phyloP scores from a whole-genome alignment of 2,888 invertebrate species.

The Diaphora mendica region DNA sequence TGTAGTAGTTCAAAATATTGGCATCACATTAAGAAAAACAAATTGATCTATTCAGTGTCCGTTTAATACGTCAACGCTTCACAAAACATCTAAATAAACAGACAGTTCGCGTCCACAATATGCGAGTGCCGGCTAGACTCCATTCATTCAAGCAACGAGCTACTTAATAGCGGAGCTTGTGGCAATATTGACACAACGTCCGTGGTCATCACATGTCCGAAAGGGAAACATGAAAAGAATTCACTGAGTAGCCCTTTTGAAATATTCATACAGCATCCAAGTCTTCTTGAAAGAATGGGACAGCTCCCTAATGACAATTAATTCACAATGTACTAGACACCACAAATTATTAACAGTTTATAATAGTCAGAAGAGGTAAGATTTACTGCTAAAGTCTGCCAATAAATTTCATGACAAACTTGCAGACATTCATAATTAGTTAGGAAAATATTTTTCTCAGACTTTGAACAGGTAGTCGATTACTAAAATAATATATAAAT shows the following conservation, averaged over 20 bases:
- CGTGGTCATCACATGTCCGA: conserved; percentile 82
- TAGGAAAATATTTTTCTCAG: too few species aligned
- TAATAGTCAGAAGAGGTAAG: conserved; percentile 46
- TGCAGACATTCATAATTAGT: conserved; percentile 5
- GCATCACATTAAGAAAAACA: neutral
- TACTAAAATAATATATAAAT: too few species aligned
- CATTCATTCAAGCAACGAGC: conserved; percentile 77
- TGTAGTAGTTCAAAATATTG: neutral
- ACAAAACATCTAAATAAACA: conserved; percentile 66
- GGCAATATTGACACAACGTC: conserved; percentile 78
- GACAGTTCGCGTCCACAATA: conserved; percentile 55
- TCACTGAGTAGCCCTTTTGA: conserved; percentile 61
- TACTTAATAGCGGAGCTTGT: conserved; percentile 78
- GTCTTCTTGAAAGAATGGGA: conserved; percentile 18
- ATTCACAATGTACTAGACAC: conserved; percentile 1
- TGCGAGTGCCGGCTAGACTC: conserved; percentile 64
- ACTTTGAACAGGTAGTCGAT: neutral
- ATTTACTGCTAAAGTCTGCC: conserved; percentile 45
- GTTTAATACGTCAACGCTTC: conserved; percentile 23
- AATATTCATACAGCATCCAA: conserved; percentile 57
- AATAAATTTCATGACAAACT: conserved; percentile 29
- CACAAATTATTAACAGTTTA: neutral
- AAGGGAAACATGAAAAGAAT: conserved; percentile 66
- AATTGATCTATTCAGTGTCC: conserved; percentile 12
- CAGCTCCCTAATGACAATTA: conserved; percentile 23